Base-by-base conservation (phyloP, 2,888 invertebrate species). In the Tinea trinotella region DNA sequence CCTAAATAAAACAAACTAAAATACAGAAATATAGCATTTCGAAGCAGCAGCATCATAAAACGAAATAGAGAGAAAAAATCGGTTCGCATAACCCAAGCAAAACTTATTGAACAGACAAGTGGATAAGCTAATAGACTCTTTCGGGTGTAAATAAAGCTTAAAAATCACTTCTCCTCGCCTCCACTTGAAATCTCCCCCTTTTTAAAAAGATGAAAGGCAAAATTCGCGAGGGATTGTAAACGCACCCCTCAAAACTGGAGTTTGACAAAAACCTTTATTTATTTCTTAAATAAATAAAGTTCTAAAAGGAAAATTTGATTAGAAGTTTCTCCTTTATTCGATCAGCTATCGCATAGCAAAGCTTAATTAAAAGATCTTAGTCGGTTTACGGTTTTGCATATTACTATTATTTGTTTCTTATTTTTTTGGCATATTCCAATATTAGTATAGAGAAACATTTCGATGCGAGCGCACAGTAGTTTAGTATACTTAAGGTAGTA, bases 71-170 rank as follows among this genome's bases (percentile, higher is more conserved):
- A 10, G 12, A 12, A 35, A n/a, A 15, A 40, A 40, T 6, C 40
- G 40, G 12, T 15, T 40, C n/a, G 13, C 12, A 13, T 40, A 40
- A 40, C 15, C 15, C 18, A 13, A 52, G 34, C 18, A 15, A 15
- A 40, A 6, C 7, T 40, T 15, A 40, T 40, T 15, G 12, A 40
- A 40, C 40, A 40, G 40, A 24, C 56, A 54, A 61, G 58, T 59
- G 60, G 58, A 64, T 62, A 61, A 60, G 58, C 63, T 70, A 66
- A 70, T 71, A 67, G 67, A 64, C 66, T 69, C 62, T 62, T 67
- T 64, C 60, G 61, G 61, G 59, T 67, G 69, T 67, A 76, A 73
- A 76, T 71, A 71, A 64, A 70, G 74, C 71, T 76, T 71, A 69
- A 74, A 73, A 74, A 74, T 73, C 74, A 73, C 71, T 76, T 70